Evolutionary conservation across 92 coral and sea anemone species (phyloP).

Genomic region (Actinostola sp.): DNA sequence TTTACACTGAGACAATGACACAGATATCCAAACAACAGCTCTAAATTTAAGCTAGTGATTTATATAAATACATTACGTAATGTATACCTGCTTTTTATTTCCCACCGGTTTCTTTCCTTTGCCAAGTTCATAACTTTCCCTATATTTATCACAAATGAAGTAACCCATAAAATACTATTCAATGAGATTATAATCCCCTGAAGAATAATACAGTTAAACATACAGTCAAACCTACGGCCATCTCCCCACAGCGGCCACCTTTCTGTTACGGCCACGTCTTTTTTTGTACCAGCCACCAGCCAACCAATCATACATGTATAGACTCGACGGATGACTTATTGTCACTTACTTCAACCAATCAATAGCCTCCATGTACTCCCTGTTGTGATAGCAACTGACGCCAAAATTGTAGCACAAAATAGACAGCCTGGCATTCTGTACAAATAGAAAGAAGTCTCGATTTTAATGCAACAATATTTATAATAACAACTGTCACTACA

Average conservation of each 20-base stretch:
- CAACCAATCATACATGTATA: background rate
- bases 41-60: no score
- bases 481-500: no score
- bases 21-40: no score
- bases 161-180: background rate
- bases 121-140: constrained; percentile 92
- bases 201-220: background rate
- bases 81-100: constrained; percentile 79
- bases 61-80: no score
- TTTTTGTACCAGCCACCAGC: no score
- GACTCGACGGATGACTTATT: background rate
- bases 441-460: no score
- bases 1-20: no score
- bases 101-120: constrained; percentile 79
- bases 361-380: constrained; percentile 78
- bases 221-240: no score
- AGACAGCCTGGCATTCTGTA: constrained; percentile 76
- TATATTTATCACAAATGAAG: constrained; percentile 11
- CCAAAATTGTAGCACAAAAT: constrained; percentile 97
- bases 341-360: constrained; percentile 83
- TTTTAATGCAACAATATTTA: no score
- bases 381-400: constrained; percentile 88
- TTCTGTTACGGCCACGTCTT: no score
- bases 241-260: no score
- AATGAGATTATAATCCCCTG: background rate